A percentile compares a stretch with the other conserved stretches of the same genome.
Conservation (phyloP, 2,797 vertebrate species). For the Sphenodon punctatus region DNA sequence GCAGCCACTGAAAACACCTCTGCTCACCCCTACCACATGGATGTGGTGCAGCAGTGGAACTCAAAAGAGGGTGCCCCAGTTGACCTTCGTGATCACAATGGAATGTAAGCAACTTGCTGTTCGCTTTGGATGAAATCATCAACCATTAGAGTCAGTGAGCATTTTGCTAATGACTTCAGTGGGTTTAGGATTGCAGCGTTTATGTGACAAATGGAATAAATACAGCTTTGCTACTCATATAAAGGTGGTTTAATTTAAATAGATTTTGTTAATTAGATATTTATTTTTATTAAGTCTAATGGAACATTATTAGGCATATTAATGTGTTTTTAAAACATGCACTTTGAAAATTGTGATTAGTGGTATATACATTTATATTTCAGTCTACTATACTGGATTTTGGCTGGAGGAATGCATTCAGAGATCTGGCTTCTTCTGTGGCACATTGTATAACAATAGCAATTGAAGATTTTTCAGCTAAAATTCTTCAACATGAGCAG, state of each 20-base stretch:
- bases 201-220: no score
- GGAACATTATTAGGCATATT: slow-evolving; percentile 21
- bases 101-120: no score
- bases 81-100: no score
- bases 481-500: slow-evolving; percentile 85
- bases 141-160: no score
- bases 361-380: slow-evolving; percentile 63
- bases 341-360: no score
- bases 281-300: slow-evolving; percentile 45
- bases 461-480: slow-evolving; percentile 84
- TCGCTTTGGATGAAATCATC: no score
- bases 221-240: slow-evolving; percentile 4
- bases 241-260: slow-evolving; percentile 54
- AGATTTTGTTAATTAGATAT: slow-evolving; percentile 50
- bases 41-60: no score
- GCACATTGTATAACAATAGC: slow-evolving; percentile 85
- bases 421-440: slow-evolving; percentile 83
- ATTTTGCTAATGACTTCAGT: no score
- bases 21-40: no score
- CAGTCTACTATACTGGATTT: slow-evolving; percentile 83
- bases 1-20: no score
- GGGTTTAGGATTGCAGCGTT: no score
- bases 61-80: no score
- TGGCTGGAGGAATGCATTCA: slow-evolving; percentile 90
- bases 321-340: slow-evolving; percentile 35